Evolutionary conservation across 2,888 invertebrate genomes (phyloP).

Genomic region (Orgyia antiqua): DNA sequence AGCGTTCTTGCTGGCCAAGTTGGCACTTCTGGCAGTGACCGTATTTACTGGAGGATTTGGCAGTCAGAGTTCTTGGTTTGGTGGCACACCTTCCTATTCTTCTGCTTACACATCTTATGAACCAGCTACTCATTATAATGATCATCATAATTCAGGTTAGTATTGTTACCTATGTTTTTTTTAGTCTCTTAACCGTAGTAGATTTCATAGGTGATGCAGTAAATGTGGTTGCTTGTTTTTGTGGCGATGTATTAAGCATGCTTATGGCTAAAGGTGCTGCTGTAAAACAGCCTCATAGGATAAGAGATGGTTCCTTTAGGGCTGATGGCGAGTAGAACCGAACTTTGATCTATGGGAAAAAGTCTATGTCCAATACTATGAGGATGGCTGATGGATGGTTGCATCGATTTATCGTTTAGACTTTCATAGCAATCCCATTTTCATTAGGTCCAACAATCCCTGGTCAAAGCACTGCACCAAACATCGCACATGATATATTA

Average conservation of each 20-base stretch:
- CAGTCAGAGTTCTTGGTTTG: constrained; percentile 32
- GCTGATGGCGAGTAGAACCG: no score
- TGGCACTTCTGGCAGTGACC: constrained; percentile 84
- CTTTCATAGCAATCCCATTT: constrained; percentile 32
- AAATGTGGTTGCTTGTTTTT: no score
- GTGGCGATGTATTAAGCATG: no score
- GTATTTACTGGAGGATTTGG: constrained; percentile 78
- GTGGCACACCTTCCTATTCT: constrained; percentile 38
- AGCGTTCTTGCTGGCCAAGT: constrained; percentile 84
- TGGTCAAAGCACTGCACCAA: constrained; percentile 50
- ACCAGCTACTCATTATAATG: constrained; percentile 43
- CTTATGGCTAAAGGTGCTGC: no score
- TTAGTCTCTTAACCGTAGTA: no score
- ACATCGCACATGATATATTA: constrained; percentile 38
- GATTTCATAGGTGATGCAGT: no score
- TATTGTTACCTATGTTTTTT: no score
- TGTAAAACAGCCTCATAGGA: no score
- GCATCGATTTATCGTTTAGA: constrained; percentile 16
- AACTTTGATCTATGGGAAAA: no score
- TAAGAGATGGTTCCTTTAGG: no score
- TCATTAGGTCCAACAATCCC: constrained; percentile 46
- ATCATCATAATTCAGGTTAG: constrained; percentile 54
- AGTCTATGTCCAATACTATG: no score
- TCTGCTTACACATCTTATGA: constrained; percentile 57
- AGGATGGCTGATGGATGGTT: no score